Evolutionary conservation across 2,113 vertebrate genomes (phyloP), one percentile per base, ranked within the genome.

Genomic region (Caloenas nicobarica): DNA sequence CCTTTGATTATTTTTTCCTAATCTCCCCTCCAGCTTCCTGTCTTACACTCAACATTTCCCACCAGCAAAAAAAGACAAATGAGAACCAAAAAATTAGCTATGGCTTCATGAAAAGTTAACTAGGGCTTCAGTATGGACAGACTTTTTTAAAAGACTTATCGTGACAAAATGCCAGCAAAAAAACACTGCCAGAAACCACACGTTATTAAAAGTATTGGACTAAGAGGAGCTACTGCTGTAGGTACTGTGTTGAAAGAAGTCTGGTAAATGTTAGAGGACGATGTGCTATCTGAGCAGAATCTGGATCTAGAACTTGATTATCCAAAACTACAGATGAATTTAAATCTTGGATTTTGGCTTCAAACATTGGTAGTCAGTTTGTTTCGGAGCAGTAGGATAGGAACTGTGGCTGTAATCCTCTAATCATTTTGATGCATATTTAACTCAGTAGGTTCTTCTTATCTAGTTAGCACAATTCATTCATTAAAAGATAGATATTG

Each of bases 1-100:
- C 58, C 76, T 70, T 95, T 94, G 94, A 92, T 81, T 69, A 88
- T 95, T 94, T 56, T 13, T 88, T 11, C 26, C 46, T 70, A 84
- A 86, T 94, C 94, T 95, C 42, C 56, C 3, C 64, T 93, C 89
- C 22, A 94, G 10, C 40, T 82, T 92, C 50, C 93, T 73, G 8
- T 50, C 17, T 96, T 82, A 33, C 22, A 16, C 13, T 70, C 38
- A 24, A 46, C 23, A 38, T 36, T 88, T 84, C 42, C 61, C 44
- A 81, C 25, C 40, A 76, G 24, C 21, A 76, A 76, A 46, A 31
- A 77, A 65, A 91, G 23, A 89, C 50, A 87, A 92, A 86, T 38
- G n/a, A 58, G 28, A 81, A 71, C 51, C 44, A 69, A 69, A 94
- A 77, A 33, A 6, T 6, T 34, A 73, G 4, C 16, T 56, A 31